phyloP scores from a whole-genome alignment of 2,113 vertebrate genomes.

The Coturnix japonica region DNA sequence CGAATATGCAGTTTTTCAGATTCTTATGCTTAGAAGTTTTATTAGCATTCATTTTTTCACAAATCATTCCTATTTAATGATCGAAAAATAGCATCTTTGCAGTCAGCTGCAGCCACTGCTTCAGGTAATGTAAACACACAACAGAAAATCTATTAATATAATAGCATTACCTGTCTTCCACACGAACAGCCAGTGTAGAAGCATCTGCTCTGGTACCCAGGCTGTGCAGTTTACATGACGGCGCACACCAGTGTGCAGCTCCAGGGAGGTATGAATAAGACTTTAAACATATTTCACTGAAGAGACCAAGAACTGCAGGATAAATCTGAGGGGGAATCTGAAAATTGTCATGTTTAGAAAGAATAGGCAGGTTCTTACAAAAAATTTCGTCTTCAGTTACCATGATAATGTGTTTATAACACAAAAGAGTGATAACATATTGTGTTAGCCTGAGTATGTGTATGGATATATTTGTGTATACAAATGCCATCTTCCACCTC shows the following conservation, averaged over 20 bases:
- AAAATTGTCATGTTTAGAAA: slow-evolving; percentile 31
- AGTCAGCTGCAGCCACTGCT: background rate
- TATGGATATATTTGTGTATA: slow-evolving; percentile 51
- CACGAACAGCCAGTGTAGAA: slow-evolving; percentile 58
- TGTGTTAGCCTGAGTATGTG: slow-evolving; percentile 9
- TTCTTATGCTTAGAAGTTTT: background rate
- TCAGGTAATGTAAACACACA: background rate
- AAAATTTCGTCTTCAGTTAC: slow-evolving; percentile 1
- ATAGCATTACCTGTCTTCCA: slow-evolving; percentile 58
- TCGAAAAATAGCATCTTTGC: slow-evolving; percentile 12
- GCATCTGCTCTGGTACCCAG: slow-evolving; percentile 54
- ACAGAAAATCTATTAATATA: slow-evolving; percentile 39
- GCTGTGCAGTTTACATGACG: slow-evolving; percentile 50
- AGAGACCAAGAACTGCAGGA: slow-evolving; percentile 42
- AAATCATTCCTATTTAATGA: slow-evolving; percentile 8
- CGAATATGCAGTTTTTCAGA: background rate
- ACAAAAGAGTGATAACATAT: slow-evolving; percentile 48
- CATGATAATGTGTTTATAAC: background rate
- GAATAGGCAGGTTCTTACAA: slow-evolving; percentile 30
- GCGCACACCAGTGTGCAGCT: slow-evolving; percentile 51
- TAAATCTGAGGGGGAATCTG: slow-evolving; percentile 53
- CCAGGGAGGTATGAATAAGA: slow-evolving; percentile 62
- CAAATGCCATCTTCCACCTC: slow-evolving; percentile 66
- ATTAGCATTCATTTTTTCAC: slow-evolving; percentile 16
- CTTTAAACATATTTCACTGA: slow-evolving; percentile 61